A percentile compares a stretch with the other conserved stretches of the same genome.
These are phyloP conservation scores for Setophaga petechia DNA, from an alignment of 2,113 vertebrate species.

Conservation along the genomic window DNA sequence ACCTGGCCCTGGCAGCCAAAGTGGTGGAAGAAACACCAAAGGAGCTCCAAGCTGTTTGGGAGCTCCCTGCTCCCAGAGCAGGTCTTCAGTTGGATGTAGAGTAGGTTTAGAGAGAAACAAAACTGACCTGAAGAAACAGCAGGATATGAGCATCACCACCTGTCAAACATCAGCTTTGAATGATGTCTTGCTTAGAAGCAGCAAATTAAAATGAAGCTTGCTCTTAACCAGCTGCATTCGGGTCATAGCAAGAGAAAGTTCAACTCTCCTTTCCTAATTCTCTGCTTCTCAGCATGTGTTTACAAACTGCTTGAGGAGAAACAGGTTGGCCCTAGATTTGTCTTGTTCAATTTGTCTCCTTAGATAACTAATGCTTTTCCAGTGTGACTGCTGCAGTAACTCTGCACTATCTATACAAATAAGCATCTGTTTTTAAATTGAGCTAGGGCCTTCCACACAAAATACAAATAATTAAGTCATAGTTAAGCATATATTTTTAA, in stretches of 20 bases:
- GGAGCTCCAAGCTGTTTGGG: not conserved
- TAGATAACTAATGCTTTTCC: constrained; percentile 5
- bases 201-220: not conserved
- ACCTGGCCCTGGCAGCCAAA: rapidly evolving
- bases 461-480: not conserved
- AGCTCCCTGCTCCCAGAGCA: not conserved
- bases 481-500: not conserved
- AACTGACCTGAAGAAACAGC: not conserved
- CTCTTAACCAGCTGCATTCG: not conserved
- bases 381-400: not conserved
- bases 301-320: constrained; percentile 31
- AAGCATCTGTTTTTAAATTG: not conserved
- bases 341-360: constrained; percentile 44
- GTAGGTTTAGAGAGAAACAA: not conserved
- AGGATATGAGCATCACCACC: not conserved
- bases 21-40: not conserved
- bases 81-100: not conserved
- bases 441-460: not conserved
- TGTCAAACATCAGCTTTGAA: not conserved
- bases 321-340: constrained; percentile 35
- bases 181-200: not conserved
- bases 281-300: not conserved
- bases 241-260: not conserved
- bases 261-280: not conserved
- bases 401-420: not conserved